Base-by-base conservation (phyloP, 2,888 invertebrate genomes). In the Machimus rusticus region DNA sequence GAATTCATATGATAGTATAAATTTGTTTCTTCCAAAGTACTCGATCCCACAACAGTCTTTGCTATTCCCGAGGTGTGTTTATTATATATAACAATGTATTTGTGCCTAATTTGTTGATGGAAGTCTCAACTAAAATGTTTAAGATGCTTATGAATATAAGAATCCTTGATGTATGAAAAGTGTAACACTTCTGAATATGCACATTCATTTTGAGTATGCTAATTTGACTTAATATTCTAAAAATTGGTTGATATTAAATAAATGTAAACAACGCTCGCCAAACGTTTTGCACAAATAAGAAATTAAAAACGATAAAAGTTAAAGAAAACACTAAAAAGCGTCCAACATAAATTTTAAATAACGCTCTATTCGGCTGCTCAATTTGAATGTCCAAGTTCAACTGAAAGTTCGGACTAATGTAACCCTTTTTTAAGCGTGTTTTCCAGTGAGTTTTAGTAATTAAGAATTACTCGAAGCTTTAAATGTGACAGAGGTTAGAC, bases 91-190 rank as follows among this genome's bases (percentile, higher is more conserved):
- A 57, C 34, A 76, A 31, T 37, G 19, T 82, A 82, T 55, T 82
- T 82, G 82, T 82, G 82, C 82, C 82, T 82, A 82, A 51, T 82
- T 82, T 82, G 82, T 82, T 82, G 82, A 55, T 55, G 55, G 37
- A 82, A 82, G n/a, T 12, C 57, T 82, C 82, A 82, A 82, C 51
- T 57, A 82, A 82, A 57, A 55, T 55, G 55, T 34, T 16, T 57
- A 82, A 31, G 3, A 82, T 14, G 82, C 82, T 82, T 82, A 82
- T 82, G 55, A 55, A 81, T 51, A 51, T 81, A 55, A 66, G 19
- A 55, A 76, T 37, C 23, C 23, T 46, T 78, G 28, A 37, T 37
- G 76, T 76, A 76, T 76, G 37, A 34, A 14, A 76, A 34, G 37
- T 31, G 19, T 37, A 37, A 37, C 6, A 76, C 66, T 66, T 66